Base-by-base conservation (phyloP, 2,797 vertebrate genomes). In the Clarias pachynema region DNA sequence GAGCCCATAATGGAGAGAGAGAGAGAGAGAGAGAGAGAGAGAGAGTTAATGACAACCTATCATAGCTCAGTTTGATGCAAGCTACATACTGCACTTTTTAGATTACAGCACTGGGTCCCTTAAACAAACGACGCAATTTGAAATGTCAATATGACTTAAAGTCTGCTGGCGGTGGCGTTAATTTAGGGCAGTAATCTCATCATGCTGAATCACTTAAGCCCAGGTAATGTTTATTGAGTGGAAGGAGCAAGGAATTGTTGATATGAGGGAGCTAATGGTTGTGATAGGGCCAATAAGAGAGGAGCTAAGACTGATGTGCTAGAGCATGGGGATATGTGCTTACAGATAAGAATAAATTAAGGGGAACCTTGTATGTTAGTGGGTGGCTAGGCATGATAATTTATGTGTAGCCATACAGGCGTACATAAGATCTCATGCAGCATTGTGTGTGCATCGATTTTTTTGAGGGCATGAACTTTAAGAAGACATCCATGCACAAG, bases 41-140 rank as follows among this genome's bases (percentile, higher is more conserved):
- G 80, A 90, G 89, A 91, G 92, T 90, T 94, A 94, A 95, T 95
- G 93, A 95, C 93, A 93, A 92, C 93, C 93, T 91, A 94, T 94
- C 91, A 91, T 91, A 89, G 89, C 90, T 88, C 90, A 91, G 93
- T 85, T 85, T 84, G 70, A 90, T 91, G 89, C 88, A 86, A 86
- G 89, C 84, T 90, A 89, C 85, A 70, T 87, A 88, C 87, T 92
- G 83, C 75, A 85, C 84, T 53, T 65, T 68, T 62, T 31, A 88
- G 81, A 81, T 72, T 66, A 73, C 40, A 68, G 79, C 84, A 87
- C 82, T 24, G 0, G 85, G 91, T 91, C 89, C 91, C 89, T 94
- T 92, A 89, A 87, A 89, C 88, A 66, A 75, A 92, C 75, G 22
- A 89, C 87, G 91, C 89, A 91, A 93, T 92, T 92, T 90, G 84